Conservation (phyloP, 2,113 vertebrate species). For the Halichoerus grypus region DNA sequence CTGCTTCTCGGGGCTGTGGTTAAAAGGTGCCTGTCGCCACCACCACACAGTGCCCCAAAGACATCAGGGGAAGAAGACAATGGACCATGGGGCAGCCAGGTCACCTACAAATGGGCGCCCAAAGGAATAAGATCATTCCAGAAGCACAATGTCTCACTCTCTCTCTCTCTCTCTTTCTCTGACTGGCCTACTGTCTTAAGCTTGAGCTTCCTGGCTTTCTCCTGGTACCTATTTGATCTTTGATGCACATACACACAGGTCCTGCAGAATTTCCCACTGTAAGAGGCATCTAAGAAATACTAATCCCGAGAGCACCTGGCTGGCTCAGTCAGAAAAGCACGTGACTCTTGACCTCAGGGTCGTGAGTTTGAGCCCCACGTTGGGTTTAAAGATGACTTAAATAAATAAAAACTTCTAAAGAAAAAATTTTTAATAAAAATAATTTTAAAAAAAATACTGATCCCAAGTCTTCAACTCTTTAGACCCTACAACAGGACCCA, state of each 20-base stretch:
- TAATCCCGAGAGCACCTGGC: accelerated
- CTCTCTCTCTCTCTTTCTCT: not conserved
- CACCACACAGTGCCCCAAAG: not conserved
- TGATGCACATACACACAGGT: not conserved
- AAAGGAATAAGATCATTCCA: not conserved
- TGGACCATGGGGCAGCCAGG: not conserved
- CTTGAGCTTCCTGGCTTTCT: not conserved
- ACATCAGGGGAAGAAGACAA: not conserved
- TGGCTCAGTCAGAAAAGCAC: no score
- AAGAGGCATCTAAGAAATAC: not conserved
- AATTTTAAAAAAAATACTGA: not conserved
- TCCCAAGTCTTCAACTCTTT: not conserved
- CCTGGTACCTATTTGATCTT: not conserved
- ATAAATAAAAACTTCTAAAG: no score
- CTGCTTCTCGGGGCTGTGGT: not conserved
- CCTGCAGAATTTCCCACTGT: not conserved
- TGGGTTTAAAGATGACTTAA: no score
- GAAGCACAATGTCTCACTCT: not conserved
- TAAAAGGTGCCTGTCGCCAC: not conserved
- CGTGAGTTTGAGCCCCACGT: no score
- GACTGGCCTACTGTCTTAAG: not conserved
- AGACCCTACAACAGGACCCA: not conserved
- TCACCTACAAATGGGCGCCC: not conserved
- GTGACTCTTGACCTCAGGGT: no score
- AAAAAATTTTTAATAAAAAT: not conserved